Evolutionary conservation across 2,888 invertebrate genomes (phyloP), one percentile per base, ranked within the genome.

Genomic region (Mythimna loreyi): DNA sequence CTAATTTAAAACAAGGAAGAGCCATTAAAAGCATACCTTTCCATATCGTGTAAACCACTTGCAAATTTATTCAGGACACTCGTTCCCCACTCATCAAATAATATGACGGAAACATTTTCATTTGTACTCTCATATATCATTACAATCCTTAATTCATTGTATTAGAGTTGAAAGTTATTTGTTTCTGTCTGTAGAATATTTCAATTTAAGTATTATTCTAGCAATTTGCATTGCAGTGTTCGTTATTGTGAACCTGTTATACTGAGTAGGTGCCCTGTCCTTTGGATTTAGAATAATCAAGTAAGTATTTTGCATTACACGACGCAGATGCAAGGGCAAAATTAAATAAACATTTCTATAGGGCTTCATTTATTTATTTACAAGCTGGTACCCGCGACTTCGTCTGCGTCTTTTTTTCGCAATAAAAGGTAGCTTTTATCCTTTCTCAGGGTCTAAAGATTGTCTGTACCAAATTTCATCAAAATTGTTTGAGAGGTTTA

Each of bases 1-100:
- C 84, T 90, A 88, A 91, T 91, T 90, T 87, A 87, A 91, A 91
- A 92, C 90, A 92, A 92, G 90, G 85, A 89, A 87, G 85, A 81
- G 72, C 88, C 89, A 90, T 93, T 92, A 93, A 92, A 89, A 91
- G 89, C 90, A 90, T 90, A 89, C 90, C 89, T 90, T 87, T 88
- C 91, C 88, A 89, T 91, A 90, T 87, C 90, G 86, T 89, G 92
- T 89, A 90, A 91, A 91, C 90, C 91, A 91, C 89, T 92, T 92
- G 92, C 91, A 94, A 94, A 94, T 93, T 91, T 92, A 94, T 94
- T 93, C 93, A 92, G 90, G 89, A 91, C 91, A 91, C 92, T 91
- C 92, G 87, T 91, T 90, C 89, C 88, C 86, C 84, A 87, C 92
- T 92, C 90, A 87, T 92, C 92, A 92, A 92, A 92, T 92, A 89